Evolutionary conservation across 2,113 vertebrate genomes (phyloP), one percentile per base, ranked within the genome.

Genomic region (Agelaius tricolor): DNA sequence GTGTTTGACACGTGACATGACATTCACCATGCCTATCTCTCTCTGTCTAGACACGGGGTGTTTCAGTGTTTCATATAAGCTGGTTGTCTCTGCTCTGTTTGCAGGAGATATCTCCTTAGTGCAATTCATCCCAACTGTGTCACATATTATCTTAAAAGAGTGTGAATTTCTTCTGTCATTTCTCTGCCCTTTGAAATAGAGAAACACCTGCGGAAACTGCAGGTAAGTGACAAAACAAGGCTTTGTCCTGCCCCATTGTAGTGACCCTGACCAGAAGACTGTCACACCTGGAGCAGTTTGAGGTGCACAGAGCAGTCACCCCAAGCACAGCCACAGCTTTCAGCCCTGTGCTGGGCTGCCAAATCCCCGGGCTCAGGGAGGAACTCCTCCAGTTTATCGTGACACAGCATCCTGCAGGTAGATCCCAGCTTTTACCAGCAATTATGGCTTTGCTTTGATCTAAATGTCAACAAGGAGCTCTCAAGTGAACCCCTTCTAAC

Each of bases 181-280:
- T 82, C 43, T 87, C 39, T 68, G 61, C 49, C 44, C 27, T 82
- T 72, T 84, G 66, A 79, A 84, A 84, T 18, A 67, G 5, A 55
- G 65, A 72, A 89, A 35, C 24, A 24, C 13, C 8, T 1, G 1
- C 10, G 20, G 59, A 83, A 89, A 52, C 18, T 47, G 23, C 22
- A 24, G 9, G 18, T 47, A 33, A n/a, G 28, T 47, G 30, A 78
- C 15, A 39, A 84, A 58, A 17, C 7, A 35, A 49, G 54, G 30
- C 11, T 66, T 80, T 76, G 9, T 54, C 19, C 13, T n/a, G 19
- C 15, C 28, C 7, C 0, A 0, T 15, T 23, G 23, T 13, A 30
- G 39, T 51, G 51, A 41, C 24, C 13, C n/a, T 67, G 72, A 39
- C 28, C 28, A 55, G 57, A 66, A 39, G 74, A 15, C 6, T 5